Evolutionary conservation across 2,113 vertebrate genomes (phyloP), one percentile per base, ranked within the genome.

Genomic region (Gymnorhina tibicen): DNA sequence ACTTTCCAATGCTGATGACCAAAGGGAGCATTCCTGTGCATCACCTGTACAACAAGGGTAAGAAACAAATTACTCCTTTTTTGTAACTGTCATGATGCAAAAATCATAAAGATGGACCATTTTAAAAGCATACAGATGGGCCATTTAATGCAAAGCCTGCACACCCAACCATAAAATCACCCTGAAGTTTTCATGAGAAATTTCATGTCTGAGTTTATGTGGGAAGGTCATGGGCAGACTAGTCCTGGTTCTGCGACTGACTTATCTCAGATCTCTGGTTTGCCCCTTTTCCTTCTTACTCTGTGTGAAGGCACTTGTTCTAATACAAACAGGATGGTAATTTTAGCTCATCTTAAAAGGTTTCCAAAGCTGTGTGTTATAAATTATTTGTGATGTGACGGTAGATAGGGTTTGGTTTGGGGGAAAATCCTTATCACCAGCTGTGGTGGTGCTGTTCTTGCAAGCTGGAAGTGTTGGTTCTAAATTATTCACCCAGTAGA

Each of bases 1-100:
- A 30, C 20, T 84, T 62, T 63, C 42, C 42, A 22, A 0, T 7
- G 15, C 9, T 60, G 33, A 13, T 1, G 0, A 28, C 16, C 2
- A 0, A 53, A 50, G 44, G 33, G 30, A 74, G 3, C 0, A 0
- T 75, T 78, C 28, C n/a, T 24, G 32, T 35, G 26, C 24, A 33
- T 39, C 50, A 32, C 28, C 22, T 86, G 7, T 32, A 42, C 28
- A 50, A 28, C 6, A 33, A 6, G 24, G 28, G 7, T 85, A n/a
- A 88, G 63, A 83, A 56, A 87, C 2, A 84, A 49, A 52, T 33
- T 5, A 21, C 6, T 42, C 10, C 13, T 35, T 41, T 47, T 60
- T 73, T 33, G 42, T 26, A 39, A 32, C 5, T 30, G 16, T 20
- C 6, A 9, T 5, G 11, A 55, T 59, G 35, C 24, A 80, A 87